Evolutionary conservation across 2,888 invertebrate genomes (phyloP).

Genomic region (Sphinx pinastri): DNA sequence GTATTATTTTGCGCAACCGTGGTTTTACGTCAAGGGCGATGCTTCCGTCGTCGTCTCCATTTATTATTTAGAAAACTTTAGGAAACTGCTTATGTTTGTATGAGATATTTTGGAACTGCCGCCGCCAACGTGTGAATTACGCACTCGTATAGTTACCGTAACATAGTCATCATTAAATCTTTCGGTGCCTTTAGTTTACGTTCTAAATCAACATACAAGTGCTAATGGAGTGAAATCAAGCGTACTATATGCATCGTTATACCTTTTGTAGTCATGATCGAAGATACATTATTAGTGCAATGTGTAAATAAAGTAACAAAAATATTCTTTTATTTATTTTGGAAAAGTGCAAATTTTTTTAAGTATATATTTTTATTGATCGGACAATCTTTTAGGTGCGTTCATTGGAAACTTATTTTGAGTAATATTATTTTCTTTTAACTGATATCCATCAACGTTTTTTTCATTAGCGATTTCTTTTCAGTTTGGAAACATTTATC

Average conservation of each 20-base stretch:
- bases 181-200: slow-evolving; percentile 62
- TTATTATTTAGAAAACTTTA: slow-evolving; percentile 73
- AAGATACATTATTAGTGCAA: slow-evolving; percentile 10
- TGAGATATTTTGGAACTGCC: slow-evolving; percentile 69
- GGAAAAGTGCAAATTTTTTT: neutral
- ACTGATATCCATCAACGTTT: too few relatives aligned
- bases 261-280: slow-evolving; percentile 9
- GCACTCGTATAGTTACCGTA: slow-evolving; percentile 57
- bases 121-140: slow-evolving; percentile 63
- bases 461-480: too few relatives aligned
- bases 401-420: neutral
- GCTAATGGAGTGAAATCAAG: slow-evolving; percentile 70
- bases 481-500: too few relatives aligned
- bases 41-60: slow-evolving; percentile 66
- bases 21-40: slow-evolving; percentile 62
- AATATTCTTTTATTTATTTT: slow-evolving; percentile 14
- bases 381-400: neutral
- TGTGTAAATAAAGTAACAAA: slow-evolving; percentile 13
- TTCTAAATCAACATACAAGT: slow-evolving; percentile 64
- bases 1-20: slow-evolving; percentile 52
- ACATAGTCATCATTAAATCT: slow-evolving; percentile 66
- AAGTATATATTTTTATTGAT: neutral
- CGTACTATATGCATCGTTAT: slow-evolving; percentile 38
- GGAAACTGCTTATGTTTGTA: slow-evolving; percentile 58
- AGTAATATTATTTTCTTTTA: too few relatives aligned